phyloP scores from a whole-genome alignment of 2,797 vertebrate species.

The Thripadectes ignobilis region DNA sequence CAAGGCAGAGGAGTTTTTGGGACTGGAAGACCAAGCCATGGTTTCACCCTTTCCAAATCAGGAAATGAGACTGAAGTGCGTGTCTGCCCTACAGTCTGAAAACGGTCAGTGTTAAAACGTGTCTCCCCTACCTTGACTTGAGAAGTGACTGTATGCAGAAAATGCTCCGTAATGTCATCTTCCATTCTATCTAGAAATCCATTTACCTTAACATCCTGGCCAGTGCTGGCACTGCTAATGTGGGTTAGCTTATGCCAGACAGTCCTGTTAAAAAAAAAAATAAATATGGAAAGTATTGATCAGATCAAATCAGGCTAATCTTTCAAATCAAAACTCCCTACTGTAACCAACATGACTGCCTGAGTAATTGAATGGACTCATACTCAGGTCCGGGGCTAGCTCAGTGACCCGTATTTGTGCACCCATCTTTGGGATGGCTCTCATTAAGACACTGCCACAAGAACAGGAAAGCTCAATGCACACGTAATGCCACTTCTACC shows the following conservation, averaged over 20 bases:
- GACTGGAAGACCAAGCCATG: not conserved
- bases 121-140: slow-evolving; percentile 38
- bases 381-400: not conserved
- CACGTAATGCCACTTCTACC: not conserved
- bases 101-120: not conserved
- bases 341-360: not conserved
- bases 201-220: not conserved
- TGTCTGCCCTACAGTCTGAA: not conserved
- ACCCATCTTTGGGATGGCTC: not conserved
- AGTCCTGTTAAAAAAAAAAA: slow-evolving; percentile 13
- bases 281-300: not conserved
- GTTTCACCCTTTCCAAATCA: not conserved
- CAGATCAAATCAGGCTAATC: not conserved
- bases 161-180: not conserved
- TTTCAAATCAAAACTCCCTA: not conserved
- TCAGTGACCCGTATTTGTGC: not conserved
- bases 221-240: not conserved
- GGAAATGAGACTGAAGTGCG: not conserved
- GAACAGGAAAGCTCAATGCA: not conserved
- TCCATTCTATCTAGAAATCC: slow-evolving; percentile 16
- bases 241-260: slow-evolving; percentile 39
- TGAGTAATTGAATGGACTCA: not conserved
- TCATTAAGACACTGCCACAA: not conserved
- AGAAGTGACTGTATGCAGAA: slow-evolving; percentile 7
- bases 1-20: not conserved